These are phyloP conservation scores for Venustoraphidia nigricollis DNA, from an alignment of 2,888 invertebrate genomes.

Conservation along the genomic window DNA sequence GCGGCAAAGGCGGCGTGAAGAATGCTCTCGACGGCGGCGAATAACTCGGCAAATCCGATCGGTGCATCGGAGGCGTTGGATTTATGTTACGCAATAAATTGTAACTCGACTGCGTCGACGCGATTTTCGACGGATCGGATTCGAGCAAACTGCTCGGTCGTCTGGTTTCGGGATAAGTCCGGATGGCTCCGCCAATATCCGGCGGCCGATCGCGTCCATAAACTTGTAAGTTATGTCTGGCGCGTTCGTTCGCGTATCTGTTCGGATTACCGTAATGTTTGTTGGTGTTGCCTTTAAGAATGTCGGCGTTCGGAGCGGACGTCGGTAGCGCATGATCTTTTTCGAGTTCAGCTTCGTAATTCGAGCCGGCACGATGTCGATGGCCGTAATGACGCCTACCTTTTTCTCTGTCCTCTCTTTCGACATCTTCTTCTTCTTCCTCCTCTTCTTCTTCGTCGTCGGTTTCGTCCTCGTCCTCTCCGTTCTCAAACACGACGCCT, in stretches of 20 bases:
- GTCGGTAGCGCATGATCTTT: constrained; percentile 59
- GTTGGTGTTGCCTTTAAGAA: constrained; percentile 61
- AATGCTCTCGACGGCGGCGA: constrained; percentile 64
- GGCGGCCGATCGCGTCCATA: constrained; percentile 10
- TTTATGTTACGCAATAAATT: constrained; percentile 42
- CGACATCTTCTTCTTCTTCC: constrained; percentile 16
- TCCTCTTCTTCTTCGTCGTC: constrained; percentile 16
- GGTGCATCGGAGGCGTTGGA: constrained; percentile 40
- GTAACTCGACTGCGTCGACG: constrained; percentile 23
- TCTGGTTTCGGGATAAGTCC: constrained; percentile 4
- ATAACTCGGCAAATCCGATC: constrained; percentile 64
- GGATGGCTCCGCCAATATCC: constrained; percentile 4
- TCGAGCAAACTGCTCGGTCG: constrained; percentile 4
- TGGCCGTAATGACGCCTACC: constrained; percentile 22
- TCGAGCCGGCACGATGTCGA: constrained; percentile 21
- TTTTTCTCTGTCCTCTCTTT: constrained; percentile 12
- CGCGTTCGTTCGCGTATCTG: constrained; percentile 31
- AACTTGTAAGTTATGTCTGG: constrained; percentile 20
- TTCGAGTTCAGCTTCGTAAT: constrained; percentile 54
- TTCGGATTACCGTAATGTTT: constrained; percentile 61
- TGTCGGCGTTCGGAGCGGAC: constrained; percentile 63
- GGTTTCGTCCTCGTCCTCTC: constrained; percentile 5
- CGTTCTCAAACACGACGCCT: constrained; percentile 4
- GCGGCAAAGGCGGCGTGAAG: constrained; percentile 71
- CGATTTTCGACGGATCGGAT: constrained; percentile 4